Evolutionary conservation across 2,113 vertebrate species (phyloP).

Genomic region (Nerophis ophidion): DNA sequence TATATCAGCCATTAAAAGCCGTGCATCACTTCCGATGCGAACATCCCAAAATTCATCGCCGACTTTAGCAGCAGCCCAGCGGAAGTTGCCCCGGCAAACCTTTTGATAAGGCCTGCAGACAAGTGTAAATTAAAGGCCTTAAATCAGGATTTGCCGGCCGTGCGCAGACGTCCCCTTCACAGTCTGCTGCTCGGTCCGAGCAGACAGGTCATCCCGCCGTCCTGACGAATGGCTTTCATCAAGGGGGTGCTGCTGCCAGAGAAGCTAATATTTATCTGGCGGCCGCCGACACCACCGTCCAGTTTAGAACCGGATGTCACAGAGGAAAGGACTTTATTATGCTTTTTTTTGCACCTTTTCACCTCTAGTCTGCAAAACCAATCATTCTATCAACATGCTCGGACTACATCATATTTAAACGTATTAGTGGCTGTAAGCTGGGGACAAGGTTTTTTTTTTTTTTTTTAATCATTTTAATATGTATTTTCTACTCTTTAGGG

Average conservation of each 20-base stretch:
- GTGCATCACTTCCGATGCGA: conserved; percentile 9
- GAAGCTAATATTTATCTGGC: conserved; percentile 72
- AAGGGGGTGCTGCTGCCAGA: conserved; percentile 79
- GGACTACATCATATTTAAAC: not conserved
- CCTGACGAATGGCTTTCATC: conserved; percentile 94
- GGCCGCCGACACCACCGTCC: conserved; percentile 17
- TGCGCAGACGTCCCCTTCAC: conserved; percentile 94
- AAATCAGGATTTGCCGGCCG: conserved; percentile 87
- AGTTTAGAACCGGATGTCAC: conserved; percentile 16
- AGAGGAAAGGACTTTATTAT: conserved; percentile 6
- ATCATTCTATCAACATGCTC: not conserved
- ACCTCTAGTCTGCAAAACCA: not conserved
- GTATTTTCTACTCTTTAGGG: too few relatives aligned
- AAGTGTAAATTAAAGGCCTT: conserved; percentile 91
- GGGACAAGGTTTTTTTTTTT: too few relatives aligned
- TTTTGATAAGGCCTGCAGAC: conserved; percentile 74
- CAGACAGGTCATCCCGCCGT: conserved; percentile 84
- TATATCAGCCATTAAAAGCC: conserved; percentile 23
- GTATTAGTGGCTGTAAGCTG: too few relatives aligned
- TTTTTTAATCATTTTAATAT: too few relatives aligned
- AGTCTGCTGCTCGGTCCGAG: conserved; percentile 73
- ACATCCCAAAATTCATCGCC: conserved; percentile 21
- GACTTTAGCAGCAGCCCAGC: conserved; percentile 28
- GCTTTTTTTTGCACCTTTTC: not conserved
- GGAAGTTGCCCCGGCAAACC: conserved; percentile 50